Percentiles rank a stretch among this genome's conserved stretches.
phyloP scores from a whole-genome alignment of 2,888 invertebrate genomes.

The Aspidiotus destructor region DNA sequence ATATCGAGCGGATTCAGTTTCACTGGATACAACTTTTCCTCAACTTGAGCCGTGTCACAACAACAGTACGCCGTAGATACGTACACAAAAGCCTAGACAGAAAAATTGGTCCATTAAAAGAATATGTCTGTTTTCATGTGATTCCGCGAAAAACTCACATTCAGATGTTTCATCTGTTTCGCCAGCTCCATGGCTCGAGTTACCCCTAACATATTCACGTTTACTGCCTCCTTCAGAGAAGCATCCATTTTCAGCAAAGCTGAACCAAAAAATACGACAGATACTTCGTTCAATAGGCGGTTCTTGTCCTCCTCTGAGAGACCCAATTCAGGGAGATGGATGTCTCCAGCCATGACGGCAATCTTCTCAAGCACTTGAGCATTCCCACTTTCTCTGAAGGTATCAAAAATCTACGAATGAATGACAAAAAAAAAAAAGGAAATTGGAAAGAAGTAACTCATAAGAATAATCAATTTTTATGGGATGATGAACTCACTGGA shows the following conservation, averaged over 20 bases:
- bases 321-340: background rate
- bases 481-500: conserved; percentile 47
- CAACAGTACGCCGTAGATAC: conserved; percentile 11
- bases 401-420: conserved; percentile 12
- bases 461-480: background rate
- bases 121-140: too few relatives aligned
- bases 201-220: conserved; percentile 84
- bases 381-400: conserved; percentile 6
- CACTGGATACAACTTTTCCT: conserved; percentile 2
- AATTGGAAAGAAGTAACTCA: too few relatives aligned
- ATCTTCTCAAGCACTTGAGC: conserved; percentile 13
- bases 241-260: conserved; percentile 89
- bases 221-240: conserved; percentile 72
- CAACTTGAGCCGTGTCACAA: background rate
- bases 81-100: background rate
- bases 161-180: conserved; percentile 51
- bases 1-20: background rate
- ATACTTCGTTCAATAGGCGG: conserved; percentile 44
- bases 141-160: conserved; percentile 38
- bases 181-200: conserved; percentile 65
- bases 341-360: conserved; percentile 4
- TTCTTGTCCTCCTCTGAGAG: conserved; percentile 4
- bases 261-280: conserved; percentile 83
- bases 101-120: too few relatives aligned
- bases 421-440: background rate